phyloP scores from a whole-genome alignment of 2,113 vertebrate genomes.

The Atherinomorus stipes region DNA sequence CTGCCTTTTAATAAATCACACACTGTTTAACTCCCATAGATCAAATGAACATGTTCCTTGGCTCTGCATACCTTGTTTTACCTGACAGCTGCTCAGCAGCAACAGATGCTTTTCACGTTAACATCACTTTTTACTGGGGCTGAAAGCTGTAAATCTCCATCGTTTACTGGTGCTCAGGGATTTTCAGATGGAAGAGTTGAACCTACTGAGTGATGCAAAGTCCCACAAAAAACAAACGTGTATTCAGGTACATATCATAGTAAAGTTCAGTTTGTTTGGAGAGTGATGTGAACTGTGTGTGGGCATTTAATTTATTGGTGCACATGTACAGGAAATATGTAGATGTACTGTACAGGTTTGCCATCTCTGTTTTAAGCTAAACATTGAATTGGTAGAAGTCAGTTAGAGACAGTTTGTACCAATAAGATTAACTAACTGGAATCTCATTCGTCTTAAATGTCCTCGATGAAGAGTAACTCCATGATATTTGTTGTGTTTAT shows the following conservation, averaged over 20 bases:
- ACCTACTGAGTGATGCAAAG: conserved; percentile 9
- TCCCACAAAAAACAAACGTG: neutral
- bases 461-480: too few species aligned
- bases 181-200: conserved; percentile 19
- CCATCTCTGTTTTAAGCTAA: neutral
- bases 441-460: too few species aligned
- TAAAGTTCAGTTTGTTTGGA: neutral
- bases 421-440: neutral
- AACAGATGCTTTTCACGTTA: conserved; percentile 64
- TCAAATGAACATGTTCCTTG: conserved; percentile 6
- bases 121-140: conserved; percentile 47
- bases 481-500: too few species aligned
- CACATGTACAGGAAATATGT: conserved; percentile 2
- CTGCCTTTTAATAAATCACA: conserved; percentile 19
- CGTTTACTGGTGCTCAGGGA: conserved; percentile 44
- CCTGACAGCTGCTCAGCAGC: conserved; percentile 57
- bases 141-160: conserved; percentile 52
- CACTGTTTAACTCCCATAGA: conserved; percentile 25
- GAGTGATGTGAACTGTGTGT: neutral
- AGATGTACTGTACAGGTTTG: neutral
- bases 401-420: too few species aligned
- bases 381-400: conserved; percentile 5
- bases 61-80: conserved; percentile 26
- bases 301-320: neutral
- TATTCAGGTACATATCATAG: conserved; percentile 20